A percentile compares a stretch with the other conserved stretches of the same genome.
Conservation (phyloP, 2,113 vertebrate species). For the Halcyon senegalensis region DNA sequence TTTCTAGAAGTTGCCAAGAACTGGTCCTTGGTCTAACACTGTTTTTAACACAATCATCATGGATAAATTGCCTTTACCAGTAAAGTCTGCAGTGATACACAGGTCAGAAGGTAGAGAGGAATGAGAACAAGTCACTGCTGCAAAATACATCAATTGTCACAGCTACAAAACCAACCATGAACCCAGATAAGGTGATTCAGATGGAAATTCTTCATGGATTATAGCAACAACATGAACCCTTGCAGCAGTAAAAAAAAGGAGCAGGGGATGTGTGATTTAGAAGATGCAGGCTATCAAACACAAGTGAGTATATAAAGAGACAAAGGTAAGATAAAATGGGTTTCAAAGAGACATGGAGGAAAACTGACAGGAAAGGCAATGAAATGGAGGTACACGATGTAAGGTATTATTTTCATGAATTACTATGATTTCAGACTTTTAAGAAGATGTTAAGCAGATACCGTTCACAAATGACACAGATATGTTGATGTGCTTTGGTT, state of each 20-base stretch:
- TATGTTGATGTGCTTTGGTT: neutral
- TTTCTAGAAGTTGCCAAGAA: neutral
- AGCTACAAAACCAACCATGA: neutral
- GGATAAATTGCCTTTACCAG: neutral
- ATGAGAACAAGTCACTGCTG: neutral
- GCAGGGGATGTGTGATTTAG: neutral
- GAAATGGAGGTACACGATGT: neutral
- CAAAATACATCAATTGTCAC: neutral
- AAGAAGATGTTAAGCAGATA: neutral
- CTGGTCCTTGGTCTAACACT: neutral
- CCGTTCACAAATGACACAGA: neutral
- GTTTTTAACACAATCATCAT: neutral
- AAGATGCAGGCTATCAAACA: neutral
- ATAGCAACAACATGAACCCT: neutral
- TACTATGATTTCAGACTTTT: neutral
- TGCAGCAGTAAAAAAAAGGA: neutral
- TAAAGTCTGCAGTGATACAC: neutral
- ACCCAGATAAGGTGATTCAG: neutral
- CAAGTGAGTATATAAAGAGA: neutral
- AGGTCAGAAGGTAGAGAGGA: neutral
- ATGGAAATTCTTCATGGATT: neutral
- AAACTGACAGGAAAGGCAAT: neutral
- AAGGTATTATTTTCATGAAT: neutral
- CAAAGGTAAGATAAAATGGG: neutral
- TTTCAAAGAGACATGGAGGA: neutral